Evolutionary conservation across 35 echinoderm and acorn worm species (phyloP).

Genomic region (Apostichopus japonicus): DNA sequence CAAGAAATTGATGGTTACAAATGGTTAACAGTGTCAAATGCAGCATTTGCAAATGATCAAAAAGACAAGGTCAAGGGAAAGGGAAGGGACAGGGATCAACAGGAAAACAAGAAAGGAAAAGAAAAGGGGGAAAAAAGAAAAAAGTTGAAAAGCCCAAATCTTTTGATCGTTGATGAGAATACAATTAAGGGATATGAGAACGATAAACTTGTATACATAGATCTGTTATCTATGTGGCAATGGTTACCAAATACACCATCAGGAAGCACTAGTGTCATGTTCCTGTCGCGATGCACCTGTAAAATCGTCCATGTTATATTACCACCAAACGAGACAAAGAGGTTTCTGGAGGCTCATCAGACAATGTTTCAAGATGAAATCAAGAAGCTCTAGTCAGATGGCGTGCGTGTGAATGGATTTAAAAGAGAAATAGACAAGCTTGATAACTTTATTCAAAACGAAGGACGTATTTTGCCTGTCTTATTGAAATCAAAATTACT

Average conservation of each 20-base stretch:
- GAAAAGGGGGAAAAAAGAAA: too few relatives aligned
- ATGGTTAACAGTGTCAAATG: background rate
- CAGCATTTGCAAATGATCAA: background rate
- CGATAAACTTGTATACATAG: background rate
- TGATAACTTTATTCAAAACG: too few relatives aligned
- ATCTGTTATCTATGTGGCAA: constrained; percentile 7
- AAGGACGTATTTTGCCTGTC: too few relatives aligned
- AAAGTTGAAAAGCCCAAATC: background rate
- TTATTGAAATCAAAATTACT: too few relatives aligned
- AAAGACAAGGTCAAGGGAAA: too few relatives aligned
- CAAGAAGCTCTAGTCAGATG: too few relatives aligned
- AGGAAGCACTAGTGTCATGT: background rate
- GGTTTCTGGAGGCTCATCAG: background rate
- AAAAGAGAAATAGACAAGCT: too few relatives aligned
- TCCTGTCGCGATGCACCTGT: background rate
- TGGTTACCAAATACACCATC: background rate
- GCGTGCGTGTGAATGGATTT: too few relatives aligned
- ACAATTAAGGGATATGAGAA: constrained; percentile 1
- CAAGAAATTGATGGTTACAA: background rate
- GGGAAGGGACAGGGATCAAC: too few relatives aligned
- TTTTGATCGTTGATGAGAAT: background rate
- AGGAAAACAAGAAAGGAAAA: too few relatives aligned
- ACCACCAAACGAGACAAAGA: background rate
- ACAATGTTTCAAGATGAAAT: background rate
- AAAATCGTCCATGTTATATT: background rate